Conservation (phyloP, 2,113 vertebrate genomes). For the Microcebus tavaratra region DNA sequence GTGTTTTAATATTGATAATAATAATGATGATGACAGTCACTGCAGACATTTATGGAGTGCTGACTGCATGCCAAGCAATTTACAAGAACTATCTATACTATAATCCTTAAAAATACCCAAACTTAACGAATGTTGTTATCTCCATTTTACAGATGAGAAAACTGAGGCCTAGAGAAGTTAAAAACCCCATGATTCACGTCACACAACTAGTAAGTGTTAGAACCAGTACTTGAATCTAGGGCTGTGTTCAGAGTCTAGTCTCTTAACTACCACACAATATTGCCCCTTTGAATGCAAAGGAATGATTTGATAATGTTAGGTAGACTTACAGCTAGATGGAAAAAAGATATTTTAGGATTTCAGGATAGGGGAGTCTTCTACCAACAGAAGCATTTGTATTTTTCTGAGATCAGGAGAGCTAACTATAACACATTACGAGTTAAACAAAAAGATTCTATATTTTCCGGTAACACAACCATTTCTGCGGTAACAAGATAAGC, state of each 20-base stretch:
- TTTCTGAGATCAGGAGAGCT: neutral
- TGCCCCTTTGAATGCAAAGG: neutral
- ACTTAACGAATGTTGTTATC: neutral
- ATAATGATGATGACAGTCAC: neutral
- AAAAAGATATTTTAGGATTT: neutral
- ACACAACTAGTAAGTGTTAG: neutral
- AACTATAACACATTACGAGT: neutral
- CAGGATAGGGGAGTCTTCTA: neutral
- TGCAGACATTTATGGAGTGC: neutral
- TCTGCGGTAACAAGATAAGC: slow-evolving; percentile 43
- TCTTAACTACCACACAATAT: neutral
- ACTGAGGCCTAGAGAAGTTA: neutral
- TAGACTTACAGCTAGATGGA: neutral
- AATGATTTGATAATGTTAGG: neutral
- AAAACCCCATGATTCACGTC: neutral
- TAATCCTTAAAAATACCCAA: slow-evolving; percentile 11
- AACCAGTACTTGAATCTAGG: neutral
- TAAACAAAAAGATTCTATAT: neutral
- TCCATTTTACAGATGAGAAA: slow-evolving; percentile 1
- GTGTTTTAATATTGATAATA: slow-evolving; percentile 16
- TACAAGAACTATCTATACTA: neutral
- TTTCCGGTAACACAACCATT: slow-evolving; percentile 11
- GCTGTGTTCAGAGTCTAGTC: neutral
- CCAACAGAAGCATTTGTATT: slow-evolving; percentile 1
- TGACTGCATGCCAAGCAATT: neutral